Base-by-base conservation (phyloP, 2,888 invertebrate genomes). In the Pemphredon lugubris region DNA sequence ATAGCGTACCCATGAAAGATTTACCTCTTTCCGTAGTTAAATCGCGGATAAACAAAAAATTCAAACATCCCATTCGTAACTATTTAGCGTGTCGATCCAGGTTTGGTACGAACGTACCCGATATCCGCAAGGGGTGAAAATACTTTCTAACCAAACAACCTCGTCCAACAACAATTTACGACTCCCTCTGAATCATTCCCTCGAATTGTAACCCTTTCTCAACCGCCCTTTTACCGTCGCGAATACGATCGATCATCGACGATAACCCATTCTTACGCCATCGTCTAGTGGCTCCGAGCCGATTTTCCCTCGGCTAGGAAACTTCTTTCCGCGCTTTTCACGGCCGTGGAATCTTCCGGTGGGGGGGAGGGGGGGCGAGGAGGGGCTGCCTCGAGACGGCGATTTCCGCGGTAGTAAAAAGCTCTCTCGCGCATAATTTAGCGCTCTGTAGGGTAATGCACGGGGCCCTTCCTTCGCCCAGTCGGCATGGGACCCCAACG, bases 381-480 rank as follows among this genome's bases (percentile, higher is more conserved):
- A 47, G 21, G 44, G 45, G 45, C 58, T 58, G 66, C 32, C 64
- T 67, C 39, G 71, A 70, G 81, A 79, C 79, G 78, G 66, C 82
- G 79, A 84, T 85, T 86, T 86, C 81, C 83, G 79, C 75, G 81
- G 82, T 84, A 80, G 84, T 86, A 86, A 87, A 87, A 87, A 84
- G 81, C 77, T 76, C 82, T 84, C 85, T 83, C 77, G 79, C 81
- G 87, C 86, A 87, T 87, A 87, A 87, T 87, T 87, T 86, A 87
- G 73, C 87, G 83, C 82, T 87, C 84, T 86, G 79, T 86, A 87
- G 85, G 87, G 82, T 87, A 87, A 87, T 87, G 83, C 77, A 78
- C 71, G 77, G 71, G 45, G 58, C 14, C 59, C 75, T 47, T 32
- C 48, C 65, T 47, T 37, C 16, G 48, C 26, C 39, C 9, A 11